A percentile compares a stretch with the other conserved stretches of the same genome.
phyloP scores from a whole-genome alignment of 2,888 invertebrate species.

The Oegoconia quadripuncta region DNA sequence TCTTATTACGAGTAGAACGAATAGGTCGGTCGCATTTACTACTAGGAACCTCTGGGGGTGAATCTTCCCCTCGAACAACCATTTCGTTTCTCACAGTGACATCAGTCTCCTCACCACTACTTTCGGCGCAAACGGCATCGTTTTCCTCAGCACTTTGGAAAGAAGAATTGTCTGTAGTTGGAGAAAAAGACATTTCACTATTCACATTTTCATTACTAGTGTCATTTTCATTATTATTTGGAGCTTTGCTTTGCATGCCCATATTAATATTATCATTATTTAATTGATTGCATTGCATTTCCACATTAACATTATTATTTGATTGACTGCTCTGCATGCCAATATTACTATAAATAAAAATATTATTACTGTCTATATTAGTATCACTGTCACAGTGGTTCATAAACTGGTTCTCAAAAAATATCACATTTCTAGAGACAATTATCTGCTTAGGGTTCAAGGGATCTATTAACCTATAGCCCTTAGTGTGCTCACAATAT shows the following conservation, averaged over 20 bases:
- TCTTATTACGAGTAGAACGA: constrained; percentile 1
- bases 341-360: constrained; percentile 5
- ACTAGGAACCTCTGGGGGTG: background rate
- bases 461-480: constrained; percentile 1
- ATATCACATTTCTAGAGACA: too few species aligned
- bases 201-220: too few species aligned
- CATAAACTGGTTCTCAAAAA: background rate
- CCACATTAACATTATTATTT: too few species aligned
- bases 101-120: background rate
- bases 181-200: background rate
- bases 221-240: background rate
- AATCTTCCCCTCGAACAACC: background rate
- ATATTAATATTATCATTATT: background rate
- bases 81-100: background rate
- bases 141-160: too few species aligned
- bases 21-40: too few species aligned
- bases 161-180: too few species aligned
- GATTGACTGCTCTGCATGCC: background rate
- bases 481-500: background rate
- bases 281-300: too few species aligned
- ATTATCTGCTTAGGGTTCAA: constrained; percentile 2
- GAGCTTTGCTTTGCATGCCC: background rate
- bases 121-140: too few species aligned
- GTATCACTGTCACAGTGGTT: too few species aligned
- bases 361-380: too few species aligned